A percentile compares a stretch with the other conserved stretches of the same genome.
phyloP scores from a whole-genome alignment of 37 sponge, comb jelly and placozoan species.

The Ianthella basta region DNA sequence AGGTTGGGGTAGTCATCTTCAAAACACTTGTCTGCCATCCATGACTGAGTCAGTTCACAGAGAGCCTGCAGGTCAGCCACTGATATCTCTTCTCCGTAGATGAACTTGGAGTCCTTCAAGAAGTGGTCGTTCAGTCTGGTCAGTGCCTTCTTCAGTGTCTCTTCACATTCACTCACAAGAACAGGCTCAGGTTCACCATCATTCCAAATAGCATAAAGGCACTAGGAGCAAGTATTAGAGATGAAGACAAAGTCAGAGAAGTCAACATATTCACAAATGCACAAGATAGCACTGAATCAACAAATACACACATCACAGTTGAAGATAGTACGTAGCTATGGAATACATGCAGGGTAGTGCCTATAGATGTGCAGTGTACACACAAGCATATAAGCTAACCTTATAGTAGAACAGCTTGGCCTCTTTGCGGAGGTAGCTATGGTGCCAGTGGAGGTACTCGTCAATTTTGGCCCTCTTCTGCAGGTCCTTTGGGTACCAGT shows the following conservation, averaged over 20 bases:
- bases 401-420: constrained; percentile 35
- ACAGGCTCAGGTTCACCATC: neutral
- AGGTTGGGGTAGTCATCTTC: constrained; percentile 51
- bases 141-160: constrained; percentile 30
- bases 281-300: too few relatives aligned
- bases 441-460: constrained; percentile 70
- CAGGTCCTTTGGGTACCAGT: constrained; percentile 78
- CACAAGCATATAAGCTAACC: too few relatives aligned
- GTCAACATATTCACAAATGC: too few relatives aligned
- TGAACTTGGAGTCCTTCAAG: constrained; percentile 70
- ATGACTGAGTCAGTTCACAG: constrained; percentile 80
- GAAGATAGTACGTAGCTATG: too few relatives aligned
- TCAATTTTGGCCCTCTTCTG: constrained; percentile 57
- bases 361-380: too few relatives aligned
- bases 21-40: constrained; percentile 47
- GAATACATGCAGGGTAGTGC: too few relatives aligned
- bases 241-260: too few relatives aligned
- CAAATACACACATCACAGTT: too few relatives aligned
- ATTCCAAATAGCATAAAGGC: too few relatives aligned
- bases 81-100: constrained; percentile 68
- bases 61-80: constrained; percentile 83
- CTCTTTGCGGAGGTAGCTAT: constrained; percentile 54
- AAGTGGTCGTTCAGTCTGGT: constrained; percentile 56
- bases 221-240: too few relatives aligned
- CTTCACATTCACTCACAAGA: constrained; percentile 26